Evolutionary conservation across 1,140 invertebrate genomes (phyloP), one percentile per base, ranked within the genome.

Genomic region (Nephotettix cincticeps): DNA sequence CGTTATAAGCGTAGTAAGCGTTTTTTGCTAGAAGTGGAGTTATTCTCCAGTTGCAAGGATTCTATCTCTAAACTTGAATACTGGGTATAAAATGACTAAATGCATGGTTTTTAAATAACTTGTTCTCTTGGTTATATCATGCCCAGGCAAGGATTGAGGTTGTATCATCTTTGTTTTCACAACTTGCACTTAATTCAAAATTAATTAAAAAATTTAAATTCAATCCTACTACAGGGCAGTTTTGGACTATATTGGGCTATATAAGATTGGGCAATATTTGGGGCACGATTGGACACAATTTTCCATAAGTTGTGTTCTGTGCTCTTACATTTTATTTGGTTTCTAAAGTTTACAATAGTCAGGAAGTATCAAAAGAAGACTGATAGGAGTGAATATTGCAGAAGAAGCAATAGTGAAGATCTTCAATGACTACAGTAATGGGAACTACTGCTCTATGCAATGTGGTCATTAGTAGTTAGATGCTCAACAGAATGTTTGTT

Each of bases 111-210:
- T 28, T 47, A 23, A 65, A 69, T 27, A 11, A 25, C n/a, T n/a
- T 14, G 28, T 14, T 69, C 56, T 14, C 56, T 30, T 69, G 30
- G 43, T n/a, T 21, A 51, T 54, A 67, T 43, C 73, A 75, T 75
- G 74, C 70, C 71, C 70, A 73, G 58, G 25, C 27, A n/a, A 40
- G 67, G 51, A 74, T 77, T 77, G 71, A 74, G 70, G 73, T 75
- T 74, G 70, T 74, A 54, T 67, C 32, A 67, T 43, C 25, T 71
- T 29, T 67, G 14, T 28, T 65, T 32, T 63, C 30, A 63, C n/a
- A 63, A 63, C 25, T 63, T 23, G n/a, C n/a, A 28, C 19, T 63
- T 63, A n/a, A n/a, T n/a, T n/a, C n/a, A n/a, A n/a, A n/a, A n/a
- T n/a, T n/a, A n/a, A n/a, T n/a, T n/a, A n/a, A n/a, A n/a, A n/a